These are phyloP conservation scores for Myocastor coypus DNA, from an alignment of 2,113 vertebrate genomes.

Conservation along the genomic window DNA sequence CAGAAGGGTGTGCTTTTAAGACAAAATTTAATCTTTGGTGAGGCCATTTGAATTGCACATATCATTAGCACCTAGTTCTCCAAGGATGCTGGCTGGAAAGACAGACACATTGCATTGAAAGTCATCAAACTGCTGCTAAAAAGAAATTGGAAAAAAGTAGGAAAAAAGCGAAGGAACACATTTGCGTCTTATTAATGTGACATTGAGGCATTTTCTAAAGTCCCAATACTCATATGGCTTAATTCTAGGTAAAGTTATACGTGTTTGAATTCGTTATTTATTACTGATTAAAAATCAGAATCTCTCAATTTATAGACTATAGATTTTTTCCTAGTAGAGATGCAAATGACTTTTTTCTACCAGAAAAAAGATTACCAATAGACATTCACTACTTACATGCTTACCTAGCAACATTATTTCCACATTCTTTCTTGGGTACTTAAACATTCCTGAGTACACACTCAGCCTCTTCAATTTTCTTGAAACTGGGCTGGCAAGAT, in stretches of 20 bases:
- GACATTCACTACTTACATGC: background rate
- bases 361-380: background rate
- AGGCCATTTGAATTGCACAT: background rate
- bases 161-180: constrained; percentile 34
- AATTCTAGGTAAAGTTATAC: constrained; percentile 16
- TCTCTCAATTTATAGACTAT: background rate
- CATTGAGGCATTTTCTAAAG: background rate
- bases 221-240: background rate
- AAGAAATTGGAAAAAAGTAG: background rate
- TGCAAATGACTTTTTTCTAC: background rate
- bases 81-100: background rate
- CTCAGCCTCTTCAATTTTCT: background rate
- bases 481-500: background rate
- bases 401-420: background rate
- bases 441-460: background rate
- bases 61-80: background rate
- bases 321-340: background rate
- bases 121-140: background rate
- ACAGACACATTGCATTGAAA: background rate
- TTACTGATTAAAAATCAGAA: background rate
- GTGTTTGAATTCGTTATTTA: constrained; percentile 15
- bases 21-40: background rate
- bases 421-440: background rate
- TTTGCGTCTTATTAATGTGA: background rate
- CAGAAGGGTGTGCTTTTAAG: constrained; percentile 5